Evolutionary conservation across 2,113 vertebrate genomes (phyloP), one percentile per base, ranked within the genome.

Genomic region (Xyliphius kryptos): DNA sequence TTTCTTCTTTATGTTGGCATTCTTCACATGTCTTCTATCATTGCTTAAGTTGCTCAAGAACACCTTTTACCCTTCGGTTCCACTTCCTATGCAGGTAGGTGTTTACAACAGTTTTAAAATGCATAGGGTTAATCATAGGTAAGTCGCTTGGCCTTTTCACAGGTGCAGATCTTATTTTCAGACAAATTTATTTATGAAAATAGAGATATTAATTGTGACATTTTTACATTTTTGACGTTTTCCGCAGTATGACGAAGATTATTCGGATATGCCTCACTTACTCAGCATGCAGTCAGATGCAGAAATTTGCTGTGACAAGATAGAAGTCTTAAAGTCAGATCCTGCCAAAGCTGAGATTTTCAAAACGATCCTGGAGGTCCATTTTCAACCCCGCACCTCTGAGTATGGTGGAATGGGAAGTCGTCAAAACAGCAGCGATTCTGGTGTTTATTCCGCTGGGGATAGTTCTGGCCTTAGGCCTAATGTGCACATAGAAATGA

Each of bases 381-480:
- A 56, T 15, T 2, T n/a, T 17, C 36, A 43, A 5, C 19, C 26
- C 1, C 11, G 48, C 19, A 53, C 52, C 15, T 46, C 15, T 46
- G 54, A 68, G 41, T 70, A 74, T 0, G 0, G 4, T 36, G 59
- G 55, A 37, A 51, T 63, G 20, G 79, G 79, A 66, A 71, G 57
- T n/a, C 73, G 77, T 0, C 80, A 83, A 55, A 63, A 48, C 74
- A 85, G 82, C 40, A 49, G 68, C 4, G 86, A 87, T 68, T 86
- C 83, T 0, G 86, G 86, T 0, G 64, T 86, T 11, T 83, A 80
- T 62, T 87, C 83, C 16, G 50, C 74, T 0, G 81, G 79, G 1
- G 76, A 78, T 26, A 71, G 67, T 16, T 81, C 77, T 0, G 17
- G 53, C 2, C 56, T 19, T 15, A 56, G 1, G 32, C 70, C 26